These are phyloP conservation scores for Beris morrisii DNA, from an alignment of 2,888 invertebrate species.

Conservation along the genomic window DNA sequence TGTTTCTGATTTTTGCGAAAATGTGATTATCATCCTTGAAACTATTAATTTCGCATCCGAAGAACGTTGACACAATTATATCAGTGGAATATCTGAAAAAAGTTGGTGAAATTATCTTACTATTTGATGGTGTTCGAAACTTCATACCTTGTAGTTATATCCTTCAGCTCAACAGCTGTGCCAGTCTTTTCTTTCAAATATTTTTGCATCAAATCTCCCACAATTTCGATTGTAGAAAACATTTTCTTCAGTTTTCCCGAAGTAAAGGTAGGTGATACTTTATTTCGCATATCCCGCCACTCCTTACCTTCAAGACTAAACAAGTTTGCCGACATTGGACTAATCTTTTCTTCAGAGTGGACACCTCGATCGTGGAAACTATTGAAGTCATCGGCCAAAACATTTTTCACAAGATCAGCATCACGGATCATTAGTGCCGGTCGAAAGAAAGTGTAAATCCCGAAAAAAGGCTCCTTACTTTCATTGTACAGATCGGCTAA, in stretches of 20 bases:
- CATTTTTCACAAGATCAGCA: constrained; percentile 43
- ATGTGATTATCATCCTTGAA: constrained; percentile 43
- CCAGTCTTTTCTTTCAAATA: constrained; percentile 47
- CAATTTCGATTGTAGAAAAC: constrained; percentile 59
- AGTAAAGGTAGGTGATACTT: constrained; percentile 65
- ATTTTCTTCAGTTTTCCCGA: constrained; percentile 64
- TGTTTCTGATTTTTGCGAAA: too few species aligned
- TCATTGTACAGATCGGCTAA: constrained; percentile 43
- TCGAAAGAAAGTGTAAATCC: constrained; percentile 40
- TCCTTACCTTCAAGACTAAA: constrained; percentile 61
- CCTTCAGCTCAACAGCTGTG: constrained; percentile 57
- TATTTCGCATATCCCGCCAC: constrained; percentile 64
- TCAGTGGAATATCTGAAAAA: constrained; percentile 47
- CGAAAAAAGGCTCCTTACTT: constrained; percentile 47
- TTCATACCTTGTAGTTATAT: constrained; percentile 33
- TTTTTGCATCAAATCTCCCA: constrained; percentile 36
- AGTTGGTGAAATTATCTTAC: neutral
- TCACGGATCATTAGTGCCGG: constrained; percentile 42
- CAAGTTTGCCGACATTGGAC: constrained; percentile 61
- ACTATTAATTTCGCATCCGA: constrained; percentile 47
- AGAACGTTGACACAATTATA: constrained; percentile 49
- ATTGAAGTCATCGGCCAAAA: constrained; percentile 49
- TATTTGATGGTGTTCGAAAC: too few species aligned
- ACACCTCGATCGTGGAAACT: constrained; percentile 63
- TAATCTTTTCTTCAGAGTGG: constrained; percentile 60